Evolutionary conservation across 2,113 vertebrate genomes (phyloP).

Genomic region (Phyllostomus discolor): DNA sequence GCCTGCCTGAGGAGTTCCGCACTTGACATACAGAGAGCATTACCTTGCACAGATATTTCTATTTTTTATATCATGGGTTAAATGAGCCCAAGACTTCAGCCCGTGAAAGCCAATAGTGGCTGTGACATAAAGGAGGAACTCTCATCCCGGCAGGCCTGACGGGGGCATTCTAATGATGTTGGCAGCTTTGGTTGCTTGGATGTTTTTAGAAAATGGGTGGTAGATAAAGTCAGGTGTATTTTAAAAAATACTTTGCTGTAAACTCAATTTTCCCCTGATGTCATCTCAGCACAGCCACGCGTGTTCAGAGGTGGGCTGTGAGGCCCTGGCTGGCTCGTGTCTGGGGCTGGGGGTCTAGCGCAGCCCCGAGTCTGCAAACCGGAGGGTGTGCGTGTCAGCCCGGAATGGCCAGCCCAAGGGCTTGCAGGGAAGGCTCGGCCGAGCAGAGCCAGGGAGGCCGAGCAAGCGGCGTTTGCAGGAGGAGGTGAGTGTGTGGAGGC

Average conservation of each 20-base stretch:
- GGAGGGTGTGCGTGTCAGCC: no score
- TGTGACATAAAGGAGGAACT: no score
- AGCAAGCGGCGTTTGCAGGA: not conserved
- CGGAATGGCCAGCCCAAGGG: not conserved
- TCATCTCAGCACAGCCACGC: not conserved
- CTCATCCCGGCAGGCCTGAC: no score
- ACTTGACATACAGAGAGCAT: not conserved
- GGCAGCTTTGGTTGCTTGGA: not conserved
- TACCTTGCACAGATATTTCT: no score
- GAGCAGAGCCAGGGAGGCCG: accelerated
- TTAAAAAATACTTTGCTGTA: not conserved
- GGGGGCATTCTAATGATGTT: not conserved
- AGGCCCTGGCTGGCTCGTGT: no score
- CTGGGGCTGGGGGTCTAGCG: not conserved
- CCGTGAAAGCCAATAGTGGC: not conserved
- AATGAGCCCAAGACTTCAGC: not conserved
- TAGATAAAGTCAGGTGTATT: not conserved
- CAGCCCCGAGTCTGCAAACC: not conserved
- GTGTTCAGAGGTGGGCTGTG: not conserved
- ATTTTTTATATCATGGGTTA: not conserved
- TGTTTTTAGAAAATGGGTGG: not conserved
- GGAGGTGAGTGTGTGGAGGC: not conserved
- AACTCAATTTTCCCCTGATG: not conserved
- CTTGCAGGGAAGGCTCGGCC: not conserved
- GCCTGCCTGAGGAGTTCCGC: not conserved